Percentiles rank a stretch among this genome's conserved stretches.
These are phyloP conservation scores for Hassar affinis DNA, from an alignment of 2,113 vertebrate species.

Conservation along the genomic window DNA sequence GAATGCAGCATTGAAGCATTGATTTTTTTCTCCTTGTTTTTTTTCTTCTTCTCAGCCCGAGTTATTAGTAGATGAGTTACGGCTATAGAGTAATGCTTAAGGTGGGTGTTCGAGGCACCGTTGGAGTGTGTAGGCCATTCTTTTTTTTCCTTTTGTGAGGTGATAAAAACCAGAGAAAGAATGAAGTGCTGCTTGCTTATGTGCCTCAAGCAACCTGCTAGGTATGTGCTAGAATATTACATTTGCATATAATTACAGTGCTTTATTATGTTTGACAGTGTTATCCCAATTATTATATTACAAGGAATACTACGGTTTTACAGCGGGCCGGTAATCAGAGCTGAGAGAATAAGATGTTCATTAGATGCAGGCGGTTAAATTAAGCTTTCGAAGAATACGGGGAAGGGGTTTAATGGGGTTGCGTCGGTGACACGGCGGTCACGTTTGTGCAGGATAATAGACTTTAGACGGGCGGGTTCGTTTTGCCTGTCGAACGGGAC, in stretches of 20 bases:
- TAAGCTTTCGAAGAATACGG: conserved; percentile 3
- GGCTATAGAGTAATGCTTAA: not conserved
- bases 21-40: not conserved
- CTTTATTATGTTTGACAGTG: conserved; percentile 23
- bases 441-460: not conserved
- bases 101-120: not conserved
- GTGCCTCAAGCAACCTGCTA: not conserved
- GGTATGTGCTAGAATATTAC: conserved; percentile 2
- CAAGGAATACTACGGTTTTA: conserved; percentile 6
- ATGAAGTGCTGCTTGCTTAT: not conserved
- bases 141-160: not conserved
- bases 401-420: not conserved
- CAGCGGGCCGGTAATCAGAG: not conserved
- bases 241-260: conserved; percentile 31
- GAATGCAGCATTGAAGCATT: not conserved
- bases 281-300: conserved; percentile 25
- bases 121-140: not conserved
- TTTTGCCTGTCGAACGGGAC: not conserved
- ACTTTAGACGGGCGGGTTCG: not conserved
- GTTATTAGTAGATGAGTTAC: not conserved
- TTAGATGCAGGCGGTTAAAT: conserved; percentile 17
- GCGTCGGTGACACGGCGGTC: not conserved
- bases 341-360: not conserved
- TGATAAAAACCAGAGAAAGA: not conserved
- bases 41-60: not conserved